phyloP scores from a whole-genome alignment of 1,140 invertebrate species.

The Hyposmocoma kahamanoa region DNA sequence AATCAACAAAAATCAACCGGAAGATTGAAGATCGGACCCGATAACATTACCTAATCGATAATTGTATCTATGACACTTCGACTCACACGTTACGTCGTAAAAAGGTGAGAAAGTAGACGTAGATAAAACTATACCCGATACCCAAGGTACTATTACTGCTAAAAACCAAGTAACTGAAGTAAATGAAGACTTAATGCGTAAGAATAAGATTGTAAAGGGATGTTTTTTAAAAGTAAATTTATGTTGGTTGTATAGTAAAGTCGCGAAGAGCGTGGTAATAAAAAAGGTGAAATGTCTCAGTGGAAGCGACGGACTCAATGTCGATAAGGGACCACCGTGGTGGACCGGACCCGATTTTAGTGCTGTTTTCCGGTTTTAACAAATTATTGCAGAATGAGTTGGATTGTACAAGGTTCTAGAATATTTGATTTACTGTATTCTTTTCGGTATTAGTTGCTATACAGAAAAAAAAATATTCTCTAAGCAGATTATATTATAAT shows the following conservation, averaged over 20 bases:
- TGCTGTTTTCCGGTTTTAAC: conserved; percentile 50
- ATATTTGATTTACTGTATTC: too few relatives aligned
- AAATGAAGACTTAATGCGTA: conserved; percentile 21
- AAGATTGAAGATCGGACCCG: conserved; percentile 63
- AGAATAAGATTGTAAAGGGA: conserved; percentile 15
- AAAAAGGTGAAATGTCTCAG: conserved; percentile 72
- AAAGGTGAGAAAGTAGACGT: conserved; percentile 68
- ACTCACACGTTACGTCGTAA: conserved; percentile 64
- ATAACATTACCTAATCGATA: conserved; percentile 72
- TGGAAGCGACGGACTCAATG: conserved; percentile 55
- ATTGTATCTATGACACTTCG: conserved; percentile 68
- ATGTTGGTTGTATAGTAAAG: conserved; percentile 32
- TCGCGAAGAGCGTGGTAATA: conserved; percentile 66
- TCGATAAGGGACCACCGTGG: conserved; percentile 66
- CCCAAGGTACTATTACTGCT: conserved; percentile 11
- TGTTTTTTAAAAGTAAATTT: conserved; percentile 8
- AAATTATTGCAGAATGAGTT: conserved; percentile 28
- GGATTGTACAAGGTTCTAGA: background rate
- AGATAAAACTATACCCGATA: conserved; percentile 56
- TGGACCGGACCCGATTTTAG: conserved; percentile 49
- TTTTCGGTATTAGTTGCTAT: too few relatives aligned
- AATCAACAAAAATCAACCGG: conserved; percentile 67
- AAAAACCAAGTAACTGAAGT: conserved; percentile 3
- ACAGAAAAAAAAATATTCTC: too few relatives aligned
- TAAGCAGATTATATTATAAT: too few relatives aligned